Conservation (phyloP, 2,888 invertebrate species). For the Drosophila hamatofila region DNA sequence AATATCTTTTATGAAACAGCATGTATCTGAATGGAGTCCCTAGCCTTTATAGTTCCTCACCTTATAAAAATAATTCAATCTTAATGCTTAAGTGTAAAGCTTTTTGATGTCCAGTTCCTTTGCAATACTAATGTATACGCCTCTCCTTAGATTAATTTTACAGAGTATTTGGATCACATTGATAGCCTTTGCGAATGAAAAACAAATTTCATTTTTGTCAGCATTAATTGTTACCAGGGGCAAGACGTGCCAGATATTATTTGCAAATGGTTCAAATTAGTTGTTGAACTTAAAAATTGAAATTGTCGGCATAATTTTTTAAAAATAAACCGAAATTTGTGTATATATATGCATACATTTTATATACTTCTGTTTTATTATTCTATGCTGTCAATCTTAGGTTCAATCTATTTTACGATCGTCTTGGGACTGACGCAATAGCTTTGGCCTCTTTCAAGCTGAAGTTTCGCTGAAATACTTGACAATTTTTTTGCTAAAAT, state of each 20-base stretch:
- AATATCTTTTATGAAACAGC: too few species aligned
- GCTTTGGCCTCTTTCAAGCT: background rate
- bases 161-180: slow-evolving; percentile 40
- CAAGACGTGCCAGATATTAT: background rate
- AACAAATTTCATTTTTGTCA: slow-evolving; percentile 36
- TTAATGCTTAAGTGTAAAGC: too few species aligned
- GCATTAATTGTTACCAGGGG: slow-evolving; percentile 42
- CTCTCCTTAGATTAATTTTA: background rate
- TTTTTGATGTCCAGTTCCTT: background rate
- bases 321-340: background rate
- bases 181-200: slow-evolving; percentile 46
- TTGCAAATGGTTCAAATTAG: slow-evolving; percentile 37
- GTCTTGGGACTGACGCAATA: slow-evolving; percentile 23
- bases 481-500: background rate
- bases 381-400: background rate
- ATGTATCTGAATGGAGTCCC: background rate
- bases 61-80: background rate
- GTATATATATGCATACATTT: background rate
- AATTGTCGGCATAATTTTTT: slow-evolving; percentile 4
- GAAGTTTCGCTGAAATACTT: background rate
- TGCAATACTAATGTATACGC: background rate
- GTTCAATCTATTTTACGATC: background rate
- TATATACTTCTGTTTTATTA: background rate
- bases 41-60: too few species aligned
- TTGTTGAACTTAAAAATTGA: slow-evolving; percentile 11